Evolutionary conservation across 2,113 vertebrate species (phyloP).

Genomic region (Dromas ardeola): DNA sequence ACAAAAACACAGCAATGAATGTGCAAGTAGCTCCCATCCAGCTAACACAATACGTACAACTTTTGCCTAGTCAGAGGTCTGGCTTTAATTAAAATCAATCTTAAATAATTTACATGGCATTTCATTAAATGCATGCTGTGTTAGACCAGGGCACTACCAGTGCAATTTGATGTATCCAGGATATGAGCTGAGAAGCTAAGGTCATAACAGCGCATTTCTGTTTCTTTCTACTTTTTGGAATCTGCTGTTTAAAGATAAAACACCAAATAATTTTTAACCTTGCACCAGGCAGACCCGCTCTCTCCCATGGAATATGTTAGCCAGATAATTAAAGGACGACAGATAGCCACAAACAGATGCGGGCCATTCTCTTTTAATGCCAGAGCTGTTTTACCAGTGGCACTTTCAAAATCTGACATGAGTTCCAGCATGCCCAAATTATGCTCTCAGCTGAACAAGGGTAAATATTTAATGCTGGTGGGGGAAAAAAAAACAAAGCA

Average conservation of each 20-base stretch:
- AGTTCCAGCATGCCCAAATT: background rate
- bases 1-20: background rate
- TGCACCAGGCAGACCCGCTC: background rate
- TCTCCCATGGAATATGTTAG: background rate
- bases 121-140: slow-evolving; percentile 7
- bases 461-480: background rate
- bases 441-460: background rate
- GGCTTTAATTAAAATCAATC: slow-evolving; percentile 45
- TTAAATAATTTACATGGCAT: slow-evolving; percentile 22
- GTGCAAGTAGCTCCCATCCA: background rate
- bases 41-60: background rate
- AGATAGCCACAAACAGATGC: slow-evolving; percentile 24
- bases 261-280: background rate
- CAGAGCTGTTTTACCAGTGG: background rate
- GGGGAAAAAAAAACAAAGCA: background rate
- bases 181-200: background rate
- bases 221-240: background rate
- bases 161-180: background rate
- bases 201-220: background rate
- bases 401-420: background rate
- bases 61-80: background rate
- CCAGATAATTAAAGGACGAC: slow-evolving; percentile 29
- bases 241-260: background rate
- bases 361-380: background rate
- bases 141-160: background rate